Evolutionary conservation across 2,113 vertebrate species (phyloP).

Genomic region (Oreochromis tanganicae): DNA sequence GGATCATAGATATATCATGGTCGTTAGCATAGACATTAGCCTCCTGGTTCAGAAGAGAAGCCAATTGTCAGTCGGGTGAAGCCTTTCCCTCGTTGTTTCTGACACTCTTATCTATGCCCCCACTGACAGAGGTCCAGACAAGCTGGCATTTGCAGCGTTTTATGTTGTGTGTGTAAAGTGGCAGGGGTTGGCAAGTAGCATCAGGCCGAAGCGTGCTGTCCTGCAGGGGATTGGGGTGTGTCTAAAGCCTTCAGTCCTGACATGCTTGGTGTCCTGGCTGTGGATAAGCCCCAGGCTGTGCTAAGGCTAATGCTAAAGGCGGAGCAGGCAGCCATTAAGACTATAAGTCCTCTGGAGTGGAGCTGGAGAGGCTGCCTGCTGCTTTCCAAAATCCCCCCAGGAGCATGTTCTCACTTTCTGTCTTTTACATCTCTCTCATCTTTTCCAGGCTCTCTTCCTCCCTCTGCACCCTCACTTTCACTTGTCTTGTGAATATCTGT

Average conservation of each 20-base stretch:
- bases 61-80: conserved; percentile 19
- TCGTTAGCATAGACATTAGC: conserved; percentile 67
- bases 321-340: conserved; percentile 52
- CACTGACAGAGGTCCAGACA: not conserved
- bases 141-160: not conserved
- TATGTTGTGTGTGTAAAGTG: not conserved
- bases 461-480: not conserved
- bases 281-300: conserved; percentile 56
- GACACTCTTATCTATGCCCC: not conserved
- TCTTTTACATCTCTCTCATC: conserved; percentile 51
- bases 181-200: not conserved
- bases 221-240: conserved; percentile 27
- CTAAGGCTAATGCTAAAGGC: conserved; percentile 62
- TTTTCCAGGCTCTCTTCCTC: conserved; percentile 6
- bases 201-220: conserved; percentile 20
- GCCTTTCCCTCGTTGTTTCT: conserved; percentile 13
- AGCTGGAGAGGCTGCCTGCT: conserved; percentile 45
- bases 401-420: conserved; percentile 49
- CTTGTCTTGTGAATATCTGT: conserved; percentile 15
- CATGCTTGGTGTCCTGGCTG: conserved; percentile 37
- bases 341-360: conserved; percentile 49
- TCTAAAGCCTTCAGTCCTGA: conserved; percentile 37
- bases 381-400: conserved; percentile 40
- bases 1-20: conserved; percentile 65
- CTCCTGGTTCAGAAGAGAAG: conserved; percentile 25